Percentiles rank a stretch among this genome's conserved stretches.
phyloP scores from a whole-genome alignment of 2,888 invertebrate genomes.

The Leucozona laternaria region DNA sequence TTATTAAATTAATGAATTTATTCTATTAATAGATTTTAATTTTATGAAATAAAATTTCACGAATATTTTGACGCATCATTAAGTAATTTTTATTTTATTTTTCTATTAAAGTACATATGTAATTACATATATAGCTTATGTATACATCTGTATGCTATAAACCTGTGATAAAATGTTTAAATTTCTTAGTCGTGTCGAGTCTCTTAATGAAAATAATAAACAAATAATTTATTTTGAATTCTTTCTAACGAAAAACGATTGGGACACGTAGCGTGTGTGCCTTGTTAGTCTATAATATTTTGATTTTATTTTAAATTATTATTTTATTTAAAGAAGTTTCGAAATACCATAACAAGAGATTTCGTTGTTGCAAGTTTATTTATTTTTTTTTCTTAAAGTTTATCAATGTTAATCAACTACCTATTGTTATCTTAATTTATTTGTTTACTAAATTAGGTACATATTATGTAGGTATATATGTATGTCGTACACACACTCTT shows the following conservation, averaged over 20 bases:
- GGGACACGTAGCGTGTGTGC: background rate
- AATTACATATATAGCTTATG: background rate
- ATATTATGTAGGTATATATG: no score
- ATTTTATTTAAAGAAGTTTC: background rate
- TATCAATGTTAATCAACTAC: background rate
- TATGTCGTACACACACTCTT: no score
- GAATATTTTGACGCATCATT: background rate
- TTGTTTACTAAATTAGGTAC: background rate
- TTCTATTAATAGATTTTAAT: background rate
- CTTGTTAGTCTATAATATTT: background rate
- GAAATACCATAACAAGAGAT: background rate
- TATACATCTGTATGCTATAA: background rate
- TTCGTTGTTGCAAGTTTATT: background rate
- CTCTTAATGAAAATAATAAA: constrained; percentile 13
- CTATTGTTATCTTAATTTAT: background rate
- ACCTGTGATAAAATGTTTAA: background rate
- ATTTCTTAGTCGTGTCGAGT: background rate
- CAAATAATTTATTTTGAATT: background rate
- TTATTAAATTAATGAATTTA: background rate
- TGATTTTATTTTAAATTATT: background rate
- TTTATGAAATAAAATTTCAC: background rate
- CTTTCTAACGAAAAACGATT: background rate
- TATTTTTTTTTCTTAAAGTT: no score
- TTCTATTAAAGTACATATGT: background rate
- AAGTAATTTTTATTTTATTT: background rate